These are phyloP conservation scores for Zaprionus davidi DNA, from an alignment of 1,140 invertebrate genomes.

Conservation along the genomic window DNA sequence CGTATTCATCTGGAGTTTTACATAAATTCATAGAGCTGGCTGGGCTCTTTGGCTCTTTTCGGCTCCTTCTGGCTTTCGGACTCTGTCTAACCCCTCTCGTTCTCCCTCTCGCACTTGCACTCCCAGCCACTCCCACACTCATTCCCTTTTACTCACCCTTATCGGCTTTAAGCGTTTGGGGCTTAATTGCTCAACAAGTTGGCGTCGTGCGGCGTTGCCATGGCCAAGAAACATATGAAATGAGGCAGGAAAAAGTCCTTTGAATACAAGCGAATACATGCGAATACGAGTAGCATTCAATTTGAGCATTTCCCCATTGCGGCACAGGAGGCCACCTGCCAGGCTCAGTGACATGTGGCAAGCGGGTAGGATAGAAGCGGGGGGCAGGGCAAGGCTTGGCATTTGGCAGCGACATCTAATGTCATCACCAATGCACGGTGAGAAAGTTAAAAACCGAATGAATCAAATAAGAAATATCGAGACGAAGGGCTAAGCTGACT, in stretches of 20 bases:
- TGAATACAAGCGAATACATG: constrained; percentile 16
- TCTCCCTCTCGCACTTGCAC: background rate
- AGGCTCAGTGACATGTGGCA: constrained; percentile 34
- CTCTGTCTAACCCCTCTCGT: background rate
- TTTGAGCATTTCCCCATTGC: constrained; percentile 20
- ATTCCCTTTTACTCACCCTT: background rate
- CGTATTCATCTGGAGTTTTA: constrained; percentile 50
- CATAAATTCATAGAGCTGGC: constrained; percentile 62
- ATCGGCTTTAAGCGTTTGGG: constrained; percentile 40
- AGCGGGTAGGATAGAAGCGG: background rate
- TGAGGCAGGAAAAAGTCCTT: constrained; percentile 11
- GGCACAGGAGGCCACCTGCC: constrained; percentile 42
- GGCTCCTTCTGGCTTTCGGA: constrained; percentile 3
- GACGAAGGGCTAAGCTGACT: no score
- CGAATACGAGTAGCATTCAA: constrained; percentile 36
- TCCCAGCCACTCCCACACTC: background rate
- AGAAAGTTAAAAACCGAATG: background rate
- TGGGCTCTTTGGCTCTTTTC: constrained; percentile 29
- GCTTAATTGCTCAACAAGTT: constrained; percentile 81
- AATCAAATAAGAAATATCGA: no score
- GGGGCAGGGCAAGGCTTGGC: constrained; percentile 6
- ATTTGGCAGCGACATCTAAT: constrained; percentile 11
- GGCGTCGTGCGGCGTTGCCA: constrained; percentile 51
- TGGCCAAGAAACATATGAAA: constrained; percentile 1
- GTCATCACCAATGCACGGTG: background rate